A percentile compares a stretch with the other conserved stretches of the same genome.
These are phyloP conservation scores for Pseudomugil gertrudae DNA, from an alignment of 2,797 vertebrate species.

Conservation along the genomic window DNA sequence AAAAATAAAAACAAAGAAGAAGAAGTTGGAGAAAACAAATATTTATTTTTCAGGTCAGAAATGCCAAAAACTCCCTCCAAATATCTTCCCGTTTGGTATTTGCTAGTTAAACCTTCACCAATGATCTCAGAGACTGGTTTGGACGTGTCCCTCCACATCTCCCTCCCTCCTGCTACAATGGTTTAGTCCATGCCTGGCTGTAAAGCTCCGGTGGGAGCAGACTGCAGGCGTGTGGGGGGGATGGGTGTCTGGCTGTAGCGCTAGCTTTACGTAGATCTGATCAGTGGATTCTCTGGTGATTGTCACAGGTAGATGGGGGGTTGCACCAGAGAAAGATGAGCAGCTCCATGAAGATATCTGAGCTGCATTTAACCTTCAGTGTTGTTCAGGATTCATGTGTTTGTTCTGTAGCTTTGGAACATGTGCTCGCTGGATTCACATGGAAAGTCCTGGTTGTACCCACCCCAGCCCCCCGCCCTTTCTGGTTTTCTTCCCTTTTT, in stretches of 20 bases:
- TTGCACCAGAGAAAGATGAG: slow-evolving; percentile 10
- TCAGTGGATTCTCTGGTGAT: slow-evolving; percentile 11
- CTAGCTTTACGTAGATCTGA: slow-evolving; percentile 62
- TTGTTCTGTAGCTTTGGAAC: slow-evolving; percentile 34
- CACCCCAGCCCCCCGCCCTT: slow-evolving; percentile 44
- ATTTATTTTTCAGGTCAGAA: background rate
- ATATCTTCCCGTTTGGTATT: background rate
- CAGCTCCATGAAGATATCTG: slow-evolving; percentile 6
- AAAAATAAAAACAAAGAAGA: slow-evolving; percentile 11
- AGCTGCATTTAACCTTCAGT: slow-evolving; percentile 1
- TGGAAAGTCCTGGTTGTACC: slow-evolving; percentile 54
- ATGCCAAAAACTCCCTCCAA: slow-evolving; percentile 1
- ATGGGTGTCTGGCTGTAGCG: slow-evolving; percentile 59
- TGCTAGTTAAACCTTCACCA: slow-evolving; percentile 14
- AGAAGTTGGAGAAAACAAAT: too few relatives aligned
- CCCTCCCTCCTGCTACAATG: slow-evolving; percentile 68
- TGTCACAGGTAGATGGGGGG: background rate
- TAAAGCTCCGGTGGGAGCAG: slow-evolving; percentile 74
- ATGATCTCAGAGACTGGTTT: slow-evolving; percentile 10
- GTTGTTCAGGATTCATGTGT: slow-evolving; percentile 1
- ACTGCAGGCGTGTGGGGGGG: slow-evolving; percentile 78
- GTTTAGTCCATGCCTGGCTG: slow-evolving; percentile 77
- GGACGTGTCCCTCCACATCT: slow-evolving; percentile 32
- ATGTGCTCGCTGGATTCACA: slow-evolving; percentile 62
- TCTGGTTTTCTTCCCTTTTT: slow-evolving; percentile 67